Evolutionary conservation across 2,888 invertebrate genomes (phyloP), one percentile per base, ranked within the genome.

Genomic region (Cylloceria caligata): DNA sequence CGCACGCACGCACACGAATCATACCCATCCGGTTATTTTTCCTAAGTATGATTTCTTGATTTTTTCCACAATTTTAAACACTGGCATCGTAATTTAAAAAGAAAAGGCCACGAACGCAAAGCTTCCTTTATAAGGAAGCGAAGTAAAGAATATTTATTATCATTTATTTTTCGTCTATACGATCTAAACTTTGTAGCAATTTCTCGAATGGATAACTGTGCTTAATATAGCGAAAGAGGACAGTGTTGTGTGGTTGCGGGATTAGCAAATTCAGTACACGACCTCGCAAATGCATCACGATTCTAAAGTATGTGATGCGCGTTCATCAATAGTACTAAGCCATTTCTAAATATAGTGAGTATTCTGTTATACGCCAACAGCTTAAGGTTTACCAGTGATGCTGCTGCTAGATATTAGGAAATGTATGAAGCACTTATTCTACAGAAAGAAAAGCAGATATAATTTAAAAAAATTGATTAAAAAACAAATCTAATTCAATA

Each of bases 231-330:
- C 34, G 49, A 71, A 27, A 47, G 65, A 47, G 47, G 49, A 60
- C 49, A n/a, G n/a, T n/a, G 67, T 68, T 57, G 47, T 71, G 64
- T 65, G 27, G 27, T 52, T 34, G 30, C 24, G 52, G 34, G 73
- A 80, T 80, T 74, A 74, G 60, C 79, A 42, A 62, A 74, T 80
- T 73, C 79, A 73, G 60, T 64, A 34, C 49, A 30, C 68, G 79
- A 79, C 79, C 73, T 79, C 67, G 79, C 39, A 47, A 30, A 42
- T 79, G 73, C 47, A 79, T 79, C 60, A 42, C 62, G 67, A 60
- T 79, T 68, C 55, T 30, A 36, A 24, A 42, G 36, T 62, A 9
- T 65, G n/a, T 57, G 67, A 79, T 73, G 67, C 67, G 49, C 72
- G 67, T 60, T 42, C 65, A 49, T 73, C 67, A 21, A 67, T 64